phyloP scores from a whole-genome alignment of 2,797 vertebrate species.

The Rhinogobio ventralis region DNA sequence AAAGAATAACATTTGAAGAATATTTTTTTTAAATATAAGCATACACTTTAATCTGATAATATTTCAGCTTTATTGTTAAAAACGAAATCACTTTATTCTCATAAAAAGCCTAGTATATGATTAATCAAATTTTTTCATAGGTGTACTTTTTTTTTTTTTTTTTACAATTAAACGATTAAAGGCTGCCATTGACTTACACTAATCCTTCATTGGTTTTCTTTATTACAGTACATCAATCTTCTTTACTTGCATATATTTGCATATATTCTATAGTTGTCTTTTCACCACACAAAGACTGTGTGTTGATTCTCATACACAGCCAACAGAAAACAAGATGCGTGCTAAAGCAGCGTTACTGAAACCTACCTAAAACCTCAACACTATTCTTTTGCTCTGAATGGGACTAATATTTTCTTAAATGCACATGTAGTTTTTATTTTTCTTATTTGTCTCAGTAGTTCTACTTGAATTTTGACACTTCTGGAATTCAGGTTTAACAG shows the following conservation, averaged over 20 bases:
- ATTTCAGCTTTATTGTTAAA: background rate
- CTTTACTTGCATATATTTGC: background rate
- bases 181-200: background rate
- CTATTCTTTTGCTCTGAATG: background rate
- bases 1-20: background rate
- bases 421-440: conserved; percentile 7
- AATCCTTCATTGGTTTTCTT: background rate
- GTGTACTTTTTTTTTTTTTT: background rate
- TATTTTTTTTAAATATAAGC: background rate
- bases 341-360: background rate
- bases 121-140: background rate
- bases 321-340: background rate
- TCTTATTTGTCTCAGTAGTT: conserved; percentile 19
- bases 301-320: background rate
- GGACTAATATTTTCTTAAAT: background rate
- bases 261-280: background rate
- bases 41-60: background rate
- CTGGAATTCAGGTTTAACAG: conserved; percentile 82
- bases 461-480: conserved; percentile 70
- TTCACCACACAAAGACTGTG: background rate
- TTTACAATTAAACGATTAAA: too few relatives aligned
- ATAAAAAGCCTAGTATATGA: background rate
- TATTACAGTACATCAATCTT: background rate
- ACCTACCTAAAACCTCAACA: background rate
- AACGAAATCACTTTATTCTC: background rate